Evolutionary conservation across 2,888 invertebrate genomes (phyloP), one percentile per base, ranked within the genome.

Genomic region (Meghimatium bilineatum): DNA sequence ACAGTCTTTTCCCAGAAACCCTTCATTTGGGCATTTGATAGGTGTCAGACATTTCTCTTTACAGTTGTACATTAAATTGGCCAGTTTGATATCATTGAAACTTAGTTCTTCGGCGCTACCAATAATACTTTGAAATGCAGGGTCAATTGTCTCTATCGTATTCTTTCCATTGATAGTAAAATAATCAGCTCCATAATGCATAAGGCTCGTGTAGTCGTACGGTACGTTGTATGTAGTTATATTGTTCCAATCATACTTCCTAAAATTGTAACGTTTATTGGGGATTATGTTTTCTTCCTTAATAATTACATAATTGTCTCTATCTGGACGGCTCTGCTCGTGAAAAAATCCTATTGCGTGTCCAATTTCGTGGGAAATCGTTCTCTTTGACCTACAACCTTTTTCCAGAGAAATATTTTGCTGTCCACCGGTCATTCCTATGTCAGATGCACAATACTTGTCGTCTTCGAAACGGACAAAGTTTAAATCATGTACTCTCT

Each of bases 41-140:
- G 79, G 36, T n/a, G 71, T 44, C 38, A 29, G 17, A 44, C 79
- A 83, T 26, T 14, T 23, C 67, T 77, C 82, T 29, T 66, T 86
- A 81, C 91, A 91, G n/a, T 85, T 80, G 85, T 91, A 91, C 89
- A 91, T 91, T 2, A 86, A 29, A 79, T 89, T 91, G 14, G 89
- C 88, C 32, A 88, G 85, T 78, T 90, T 89, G 75, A 91, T 88
- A 83, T 91, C 91, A n/a, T 85, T 38, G 78, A 90, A 90, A 75
- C 91, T 91, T 66, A 89, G 85, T 2, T 87, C 89, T 23, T 86
- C 67, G 8, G 89, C 80, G 63, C 86, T 90, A 12, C 92, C 92
- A 26, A 93, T 90, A 8, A 89, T 83, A 1, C 89, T 84, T 75
- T 93, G 92, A 72, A 89, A 89, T 17, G 75, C 79, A 3, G 88